Evolutionary conservation across 53 echinoderm and acorn worm genomes (phyloP), one percentile per base, ranked within the genome.

Genomic region (Antedon mediterranea): DNA sequence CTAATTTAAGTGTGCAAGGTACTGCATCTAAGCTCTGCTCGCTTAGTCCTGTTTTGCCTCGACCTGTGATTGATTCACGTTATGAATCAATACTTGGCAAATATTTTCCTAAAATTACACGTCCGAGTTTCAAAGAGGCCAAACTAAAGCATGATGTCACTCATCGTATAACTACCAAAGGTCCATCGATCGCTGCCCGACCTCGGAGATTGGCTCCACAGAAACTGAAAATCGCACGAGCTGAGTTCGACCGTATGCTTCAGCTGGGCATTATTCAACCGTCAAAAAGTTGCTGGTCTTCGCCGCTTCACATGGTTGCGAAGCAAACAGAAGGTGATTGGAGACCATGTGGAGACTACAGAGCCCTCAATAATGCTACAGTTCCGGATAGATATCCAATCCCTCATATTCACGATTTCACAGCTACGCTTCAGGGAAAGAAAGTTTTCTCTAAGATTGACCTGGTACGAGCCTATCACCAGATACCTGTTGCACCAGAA

Each of bases 341-440:
- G 43, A 42, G 80, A 72, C 80, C 80, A 29, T 80, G 80, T 72
- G 73, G 80, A 11, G 80, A 80, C 23, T 85, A 84, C 73, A 41
- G 87, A 18, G 83, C 83, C 6, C 72, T 87, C 0, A 87, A 84
- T 31, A 80, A 80, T 0, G 37, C 13, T 29, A 87, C 83, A 0
- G 29, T 87, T 3, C 87, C 87, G 2, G 87, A 83, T 28, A 15
- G 43, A 26, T 86, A 87, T 32, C 87, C 83, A 14, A 81, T 83
- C 32, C 87, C 84, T 0, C 81, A 88, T 29, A 78, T 88, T 2
- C 88, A 84, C 26, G 88, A 88, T 74, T 88, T 84, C 32, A 30
- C 84, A 28, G 43, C 43, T 15, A 32, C 75, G 23, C 42, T 84
- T 6, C 29, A 84, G 32, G 84, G 81, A 3, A 77, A 33, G 28